Base-by-base conservation (phyloP, 2,888 invertebrate species). In the Drosophila mulleri region DNA sequence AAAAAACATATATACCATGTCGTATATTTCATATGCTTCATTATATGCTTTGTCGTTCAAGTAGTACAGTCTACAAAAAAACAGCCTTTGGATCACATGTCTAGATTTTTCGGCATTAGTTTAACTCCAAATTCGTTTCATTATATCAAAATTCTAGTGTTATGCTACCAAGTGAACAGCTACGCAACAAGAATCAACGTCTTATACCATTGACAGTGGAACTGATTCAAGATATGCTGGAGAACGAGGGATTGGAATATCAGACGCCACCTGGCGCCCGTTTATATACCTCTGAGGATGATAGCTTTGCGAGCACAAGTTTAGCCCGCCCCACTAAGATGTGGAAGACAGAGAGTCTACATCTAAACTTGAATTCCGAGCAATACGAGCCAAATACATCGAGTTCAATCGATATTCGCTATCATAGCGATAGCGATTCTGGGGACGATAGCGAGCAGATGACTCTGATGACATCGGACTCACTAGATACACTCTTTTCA, bases 141-240 rank as follows among this genome's bases (percentile, higher is more conserved):
- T n/a, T 35, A 2, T 14, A 39, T 71, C 47, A 44, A 67, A 67
- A 67, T 50, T 59, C 3, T n/a, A 9, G 18, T 37, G 26, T 5
- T 39, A 82, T 82, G 82, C 18, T 50, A 29, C 14, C 71, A 18
- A 23, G 18, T 7, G 20, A 62, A 45, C n/a, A 7, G 0, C 5
- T 14, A 0, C 47, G 42, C 4, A 59, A 60, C 45, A 23, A 41
- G 0, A 42, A 64, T 1, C 62, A 61, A 45, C 72, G 54, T 14
- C 18, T 65, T 6, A 52, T 67, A 47, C 64, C 79, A 5, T 64
- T 81, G 20, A 41, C 81, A 2, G 12, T 8, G 6, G 62, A 79
- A 29, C 42, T 83, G 0, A 42, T 63, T 3, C 32, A 57, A 16
- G 73, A 72, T 52, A 72, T 83, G 58, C 1, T 64, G 58, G 48